Evolutionary conservation across 2,113 vertebrate species (phyloP), one percentile per base, ranked within the genome.

Genomic region (Vulpes vulpes): DNA sequence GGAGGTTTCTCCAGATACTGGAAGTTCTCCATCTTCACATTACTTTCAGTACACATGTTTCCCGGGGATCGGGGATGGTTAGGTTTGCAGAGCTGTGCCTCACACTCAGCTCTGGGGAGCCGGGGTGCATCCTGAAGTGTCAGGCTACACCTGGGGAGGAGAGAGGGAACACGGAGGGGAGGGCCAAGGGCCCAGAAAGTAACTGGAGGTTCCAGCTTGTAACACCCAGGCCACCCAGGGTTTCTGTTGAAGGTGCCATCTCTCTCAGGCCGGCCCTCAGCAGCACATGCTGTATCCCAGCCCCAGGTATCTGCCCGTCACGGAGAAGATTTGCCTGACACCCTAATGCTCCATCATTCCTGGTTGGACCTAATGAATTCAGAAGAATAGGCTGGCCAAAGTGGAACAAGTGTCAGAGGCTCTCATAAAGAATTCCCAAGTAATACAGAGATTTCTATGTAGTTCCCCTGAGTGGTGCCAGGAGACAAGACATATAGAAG

Each of bases 201-300:
- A 17, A 1, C 49, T 19, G 23, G 49, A 80, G 49, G 59, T 23
- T 11, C 38, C 10, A 15, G 71, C n/a, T 74, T 76, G 53, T 25
- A 76, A 49, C 43, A 17, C 6, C 0, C 10, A 30, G 53, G 59
- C 78, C n/a, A 20, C 2, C 4, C 14, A 4, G 7, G 1, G 11
- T 22, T n/a, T 57, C 90, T 73, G 7, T 3, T 30, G 57, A 23
- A 23, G 30, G 25, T 0, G 0, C 22, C 9, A 1, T 64, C 35
- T 32, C n/a, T 35, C 51, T 53, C 7, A 2, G 17, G 38, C 27
- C 1, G 0, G 22, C 17, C 81, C 19, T 73, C 22, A 27, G 30
- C 11, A 43, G 23, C 65, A 20, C 20, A 27, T 3, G 22, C 20
- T 11, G 22, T 17, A 4, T 8, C 30, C 57, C 25, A 51, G n/a